Percentiles rank a stretch among this genome's conserved stretches.
These are phyloP conservation scores for Leptinotarsa juncta DNA, from an alignment of 2,888 invertebrate genomes.

Conservation along the genomic window DNA sequence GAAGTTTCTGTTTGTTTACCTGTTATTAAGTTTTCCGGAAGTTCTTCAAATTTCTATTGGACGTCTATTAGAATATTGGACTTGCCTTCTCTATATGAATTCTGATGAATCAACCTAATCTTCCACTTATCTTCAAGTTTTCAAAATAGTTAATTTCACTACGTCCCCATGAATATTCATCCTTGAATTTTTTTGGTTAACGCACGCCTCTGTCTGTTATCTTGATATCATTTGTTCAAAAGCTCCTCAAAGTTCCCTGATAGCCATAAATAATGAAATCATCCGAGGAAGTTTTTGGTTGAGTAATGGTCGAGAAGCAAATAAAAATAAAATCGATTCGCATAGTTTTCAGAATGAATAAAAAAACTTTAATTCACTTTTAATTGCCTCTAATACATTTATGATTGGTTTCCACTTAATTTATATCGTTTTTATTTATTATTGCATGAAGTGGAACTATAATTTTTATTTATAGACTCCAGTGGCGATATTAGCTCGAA, in stretches of 20 bases:
- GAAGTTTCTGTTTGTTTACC: too few relatives aligned
- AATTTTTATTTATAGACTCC: slow-evolving; percentile 24
- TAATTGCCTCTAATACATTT: slow-evolving; percentile 44
- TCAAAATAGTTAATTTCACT: too few relatives aligned
- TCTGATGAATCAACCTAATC: too few relatives aligned
- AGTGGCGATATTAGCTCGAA: slow-evolving; percentile 13
- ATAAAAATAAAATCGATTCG: slow-evolving; percentile 14
- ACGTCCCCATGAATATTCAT: too few relatives aligned
- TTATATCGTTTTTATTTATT: slow-evolving; percentile 29
- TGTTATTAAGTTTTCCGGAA: too few relatives aligned
- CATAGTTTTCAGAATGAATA: slow-evolving; percentile 24
- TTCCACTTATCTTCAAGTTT: too few relatives aligned
- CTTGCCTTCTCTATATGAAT: too few relatives aligned
- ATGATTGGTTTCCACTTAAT: slow-evolving; percentile 44
- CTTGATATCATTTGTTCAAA: not conserved
- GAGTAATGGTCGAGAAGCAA: slow-evolving; percentile 13
- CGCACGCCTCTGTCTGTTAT: not conserved
- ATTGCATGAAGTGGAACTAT: slow-evolving; percentile 21
- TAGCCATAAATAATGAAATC: slow-evolving; percentile 1
- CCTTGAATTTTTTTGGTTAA: too few relatives aligned
- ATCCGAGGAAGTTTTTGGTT: slow-evolving; percentile 4
- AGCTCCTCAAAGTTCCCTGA: not conserved
- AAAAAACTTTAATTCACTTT: slow-evolving; percentile 40
- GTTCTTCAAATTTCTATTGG: too few relatives aligned
- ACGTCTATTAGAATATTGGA: too few relatives aligned